Evolutionary conservation across 2,888 invertebrate genomes (phyloP).

Genomic region (Lycophotia porphyrea): DNA sequence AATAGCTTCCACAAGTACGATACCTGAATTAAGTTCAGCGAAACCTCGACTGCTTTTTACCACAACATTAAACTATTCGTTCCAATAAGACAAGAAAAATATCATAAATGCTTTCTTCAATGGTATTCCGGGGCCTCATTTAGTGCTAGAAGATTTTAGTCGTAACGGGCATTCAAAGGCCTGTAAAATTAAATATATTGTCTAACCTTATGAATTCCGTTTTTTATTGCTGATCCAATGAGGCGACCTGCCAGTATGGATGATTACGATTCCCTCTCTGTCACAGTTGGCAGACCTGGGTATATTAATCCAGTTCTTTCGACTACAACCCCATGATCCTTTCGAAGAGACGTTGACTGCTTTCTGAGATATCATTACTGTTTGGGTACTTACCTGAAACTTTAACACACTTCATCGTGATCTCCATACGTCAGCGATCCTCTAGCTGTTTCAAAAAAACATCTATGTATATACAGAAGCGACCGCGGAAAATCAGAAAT

Average conservation of each 20-base stretch:
- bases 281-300: no score
- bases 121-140: no score
- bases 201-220: slow-evolving; percentile 10
- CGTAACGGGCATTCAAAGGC: background rate
- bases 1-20: background rate
- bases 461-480: background rate
- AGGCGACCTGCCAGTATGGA: background rate
- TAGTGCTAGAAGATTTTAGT: background rate
- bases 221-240: background rate
- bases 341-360: background rate
- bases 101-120: background rate
- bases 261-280: background rate
- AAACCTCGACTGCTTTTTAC: background rate
- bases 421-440: background rate
- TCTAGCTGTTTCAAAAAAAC: background rate
- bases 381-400: slow-evolving; percentile 19
- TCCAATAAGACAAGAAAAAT: background rate
- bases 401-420: background rate
- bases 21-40: background rate
- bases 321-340: background rate
- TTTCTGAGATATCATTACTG: background rate
- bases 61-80: background rate
- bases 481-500: background rate
- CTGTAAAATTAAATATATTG: slow-evolving; percentile 14
- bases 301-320: background rate